Evolutionary conservation across 2,888 invertebrate species (phyloP).

Genomic region (Acleris sparsana): DNA sequence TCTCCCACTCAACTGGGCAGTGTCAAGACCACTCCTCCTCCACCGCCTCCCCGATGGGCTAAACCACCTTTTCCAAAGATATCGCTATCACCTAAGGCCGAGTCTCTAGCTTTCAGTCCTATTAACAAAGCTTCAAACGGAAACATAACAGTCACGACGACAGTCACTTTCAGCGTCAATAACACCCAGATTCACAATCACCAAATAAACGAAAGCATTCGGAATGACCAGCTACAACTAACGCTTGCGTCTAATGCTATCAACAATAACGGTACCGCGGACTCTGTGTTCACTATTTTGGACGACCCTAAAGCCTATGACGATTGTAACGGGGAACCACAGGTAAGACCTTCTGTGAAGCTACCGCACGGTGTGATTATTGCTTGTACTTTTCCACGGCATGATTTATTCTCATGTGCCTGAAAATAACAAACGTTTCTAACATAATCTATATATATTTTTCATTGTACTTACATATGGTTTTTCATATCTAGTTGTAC

Average conservation of each 20-base stretch:
- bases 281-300: slow-evolving; percentile 65
- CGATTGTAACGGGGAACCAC: slow-evolving; percentile 68
- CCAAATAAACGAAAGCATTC: slow-evolving; percentile 77
- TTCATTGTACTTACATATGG: slow-evolving; percentile 23
- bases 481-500: slow-evolving; percentile 40
- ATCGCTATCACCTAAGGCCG: slow-evolving; percentile 74
- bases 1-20: slow-evolving; percentile 67
- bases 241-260: slow-evolving; percentile 80
- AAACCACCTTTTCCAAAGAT: slow-evolving; percentile 86
- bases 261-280: slow-evolving; percentile 72
- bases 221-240: slow-evolving; percentile 78
- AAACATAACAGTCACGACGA: slow-evolving; percentile 93
- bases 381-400: slow-evolving; percentile 24
- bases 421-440: slow-evolving; percentile 30
- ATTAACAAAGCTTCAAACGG: slow-evolving; percentile 82
- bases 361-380: slow-evolving; percentile 27
- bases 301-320: slow-evolving; percentile 64
- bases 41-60: slow-evolving; percentile 93
- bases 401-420: slow-evolving; percentile 19
- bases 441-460: slow-evolving; percentile 13
- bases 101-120: slow-evolving; percentile 69
- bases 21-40: slow-evolving; percentile 87
- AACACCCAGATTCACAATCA: slow-evolving; percentile 81
- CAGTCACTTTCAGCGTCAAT: slow-evolving; percentile 92
- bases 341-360: slow-evolving; percentile 62